Conservation (phyloP, 2,797 vertebrate species). For the Urocyon cinereoargenteus region DNA sequence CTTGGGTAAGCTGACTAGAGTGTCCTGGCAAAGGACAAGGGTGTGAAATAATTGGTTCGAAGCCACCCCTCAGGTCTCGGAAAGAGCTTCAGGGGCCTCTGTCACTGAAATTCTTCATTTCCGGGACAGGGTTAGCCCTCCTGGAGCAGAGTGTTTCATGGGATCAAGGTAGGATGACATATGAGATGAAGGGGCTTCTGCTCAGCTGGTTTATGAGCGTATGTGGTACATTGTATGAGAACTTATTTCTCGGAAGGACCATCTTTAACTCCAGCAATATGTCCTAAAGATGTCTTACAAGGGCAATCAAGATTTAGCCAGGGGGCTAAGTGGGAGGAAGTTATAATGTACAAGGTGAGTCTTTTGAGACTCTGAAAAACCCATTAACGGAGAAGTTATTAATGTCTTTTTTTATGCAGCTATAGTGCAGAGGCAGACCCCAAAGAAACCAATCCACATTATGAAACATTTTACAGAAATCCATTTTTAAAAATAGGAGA, state of each 20-base stretch:
- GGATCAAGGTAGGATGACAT: background rate
- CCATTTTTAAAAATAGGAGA: constrained; percentile 83
- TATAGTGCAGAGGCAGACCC: constrained; percentile 56
- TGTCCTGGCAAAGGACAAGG: background rate
- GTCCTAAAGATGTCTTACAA: constrained; percentile 82
- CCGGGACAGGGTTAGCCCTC: background rate
- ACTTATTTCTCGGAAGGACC: constrained; percentile 56
- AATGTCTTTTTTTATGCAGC: constrained; percentile 78
- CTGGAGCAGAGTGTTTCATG: background rate
- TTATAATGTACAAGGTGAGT: constrained; percentile 75
- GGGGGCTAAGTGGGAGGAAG: constrained; percentile 69
- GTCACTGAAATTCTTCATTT: background rate
- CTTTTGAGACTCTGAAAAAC: constrained; percentile 85
- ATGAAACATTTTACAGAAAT: constrained; percentile 87
- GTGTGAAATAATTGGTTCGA: background rate
- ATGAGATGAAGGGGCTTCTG: background rate
- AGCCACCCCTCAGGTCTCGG: background rate
- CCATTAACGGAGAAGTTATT: constrained; percentile 84
- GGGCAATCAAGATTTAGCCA: constrained; percentile 79
- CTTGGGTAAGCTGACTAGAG: background rate
- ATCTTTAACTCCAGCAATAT: constrained; percentile 49
- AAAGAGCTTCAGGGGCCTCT: background rate
- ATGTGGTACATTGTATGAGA: background rate
- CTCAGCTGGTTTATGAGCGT: background rate
- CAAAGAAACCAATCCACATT: constrained; percentile 84